Evolutionary conservation across 2,888 invertebrate species (phyloP).

Genomic region (Drosophila macrothrix): DNA sequence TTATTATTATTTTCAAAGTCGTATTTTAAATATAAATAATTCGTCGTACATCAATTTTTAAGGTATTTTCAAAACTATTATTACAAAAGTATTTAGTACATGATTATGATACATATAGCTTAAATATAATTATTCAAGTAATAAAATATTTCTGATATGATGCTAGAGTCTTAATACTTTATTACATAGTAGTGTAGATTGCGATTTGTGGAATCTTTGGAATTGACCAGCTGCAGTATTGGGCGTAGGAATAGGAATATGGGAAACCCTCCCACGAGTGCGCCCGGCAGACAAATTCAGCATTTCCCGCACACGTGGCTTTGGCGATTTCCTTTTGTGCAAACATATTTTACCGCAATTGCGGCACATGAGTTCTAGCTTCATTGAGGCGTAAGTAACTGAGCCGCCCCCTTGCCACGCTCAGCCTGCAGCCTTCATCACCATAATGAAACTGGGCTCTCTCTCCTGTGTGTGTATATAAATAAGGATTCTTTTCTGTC

Average conservation of each 20-base stretch:
- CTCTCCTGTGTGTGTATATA: constrained; percentile 40
- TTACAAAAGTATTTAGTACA: not conserved
- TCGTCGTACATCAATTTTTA: not conserved
- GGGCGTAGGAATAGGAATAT: not conserved
- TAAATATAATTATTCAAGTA: not conserved
- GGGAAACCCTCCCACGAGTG: constrained; percentile 29
- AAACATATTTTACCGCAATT: constrained; percentile 80
- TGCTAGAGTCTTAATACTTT: too few species aligned
- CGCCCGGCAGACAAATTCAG: constrained; percentile 73
- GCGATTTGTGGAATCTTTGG: constrained; percentile 8
- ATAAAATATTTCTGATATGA: not conserved
- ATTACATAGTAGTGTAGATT: not conserved
- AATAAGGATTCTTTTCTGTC: constrained; percentile 59
- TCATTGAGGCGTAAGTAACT: constrained; percentile 76
- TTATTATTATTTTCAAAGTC: not conserved
- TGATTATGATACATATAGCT: too few species aligned
- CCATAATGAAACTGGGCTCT: constrained; percentile 48
- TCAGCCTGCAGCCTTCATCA: constrained; percentile 23
- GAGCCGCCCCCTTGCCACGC: constrained; percentile 27
- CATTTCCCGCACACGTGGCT: constrained; percentile 80
- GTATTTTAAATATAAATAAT: not conserved
- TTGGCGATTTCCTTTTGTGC: constrained; percentile 79
- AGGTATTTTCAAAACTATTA: not conserved
- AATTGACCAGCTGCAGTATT: constrained; percentile 10
- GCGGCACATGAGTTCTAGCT: constrained; percentile 67